Percentiles rank a stretch among this genome's conserved stretches.
These are phyloP conservation scores for Apis dorsata DNA, from an alignment of 1,140 invertebrate species.

Conservation along the genomic window DNA sequence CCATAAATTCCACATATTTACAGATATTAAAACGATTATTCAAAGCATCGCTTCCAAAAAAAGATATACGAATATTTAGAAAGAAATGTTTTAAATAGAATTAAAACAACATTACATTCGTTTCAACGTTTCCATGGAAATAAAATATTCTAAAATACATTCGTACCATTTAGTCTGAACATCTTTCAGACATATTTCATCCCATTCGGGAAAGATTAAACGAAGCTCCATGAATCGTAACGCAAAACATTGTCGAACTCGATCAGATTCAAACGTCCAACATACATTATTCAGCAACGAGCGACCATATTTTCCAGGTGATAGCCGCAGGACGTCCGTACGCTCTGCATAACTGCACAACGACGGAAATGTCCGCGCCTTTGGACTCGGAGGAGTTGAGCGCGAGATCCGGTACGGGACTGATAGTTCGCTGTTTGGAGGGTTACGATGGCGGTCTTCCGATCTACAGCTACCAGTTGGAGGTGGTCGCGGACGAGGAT, in stretches of 20 bases:
- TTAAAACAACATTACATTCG: too few relatives aligned
- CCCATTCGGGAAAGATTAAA: neutral
- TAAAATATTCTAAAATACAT: too few relatives aligned
- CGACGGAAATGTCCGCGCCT: constrained; percentile 71
- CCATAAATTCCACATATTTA: constrained; percentile 32
- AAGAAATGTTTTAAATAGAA: too few relatives aligned
- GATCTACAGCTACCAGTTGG: constrained; percentile 87
- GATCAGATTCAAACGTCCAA: neutral
- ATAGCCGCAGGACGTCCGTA: constrained; percentile 88
- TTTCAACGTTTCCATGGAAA: too few relatives aligned
- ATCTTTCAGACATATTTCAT: neutral
- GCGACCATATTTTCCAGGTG: constrained; percentile 63
- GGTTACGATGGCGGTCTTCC: constrained; percentile 92
- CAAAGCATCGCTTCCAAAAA: too few relatives aligned
- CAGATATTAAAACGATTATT: too few relatives aligned
- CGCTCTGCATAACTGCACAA: constrained; percentile 91
- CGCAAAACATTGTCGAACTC: neutral
- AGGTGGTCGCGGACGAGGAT: constrained; percentile 82
- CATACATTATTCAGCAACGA: neutral
- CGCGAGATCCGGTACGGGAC: constrained; percentile 74
- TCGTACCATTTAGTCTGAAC: too few relatives aligned
- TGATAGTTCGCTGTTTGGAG: constrained; percentile 89
- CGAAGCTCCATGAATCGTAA: neutral
- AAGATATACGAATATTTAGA: too few relatives aligned
- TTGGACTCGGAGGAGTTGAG: constrained; percentile 71